A percentile compares a stretch with the other conserved stretches of the same genome.
phyloP scores from a whole-genome alignment of 2,888 invertebrate genomes.

The Frankliniella intonsa region DNA sequence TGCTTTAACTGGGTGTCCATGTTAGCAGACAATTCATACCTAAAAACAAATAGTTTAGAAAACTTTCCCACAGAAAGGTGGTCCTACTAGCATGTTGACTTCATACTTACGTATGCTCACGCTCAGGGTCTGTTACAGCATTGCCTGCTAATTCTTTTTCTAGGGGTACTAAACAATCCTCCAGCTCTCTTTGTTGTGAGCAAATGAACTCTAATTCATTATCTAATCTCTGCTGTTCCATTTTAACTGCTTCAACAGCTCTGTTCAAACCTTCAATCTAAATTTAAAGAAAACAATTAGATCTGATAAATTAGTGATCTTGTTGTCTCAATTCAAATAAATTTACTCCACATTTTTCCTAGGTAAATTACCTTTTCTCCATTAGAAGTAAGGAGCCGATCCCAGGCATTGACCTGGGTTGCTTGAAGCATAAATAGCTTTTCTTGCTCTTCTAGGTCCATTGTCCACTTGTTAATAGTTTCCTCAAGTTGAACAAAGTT shows the following conservation, averaged over 20 bases:
- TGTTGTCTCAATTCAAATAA: background rate
- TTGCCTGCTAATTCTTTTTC: conserved; percentile 71
- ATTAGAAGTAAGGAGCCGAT: conserved; percentile 79
- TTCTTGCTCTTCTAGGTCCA: conserved; percentile 89
- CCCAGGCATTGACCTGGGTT: conserved; percentile 94
- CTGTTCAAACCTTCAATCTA: conserved; percentile 80
- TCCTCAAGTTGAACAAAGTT: conserved; percentile 85
- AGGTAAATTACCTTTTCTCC: conserved; percentile 69
- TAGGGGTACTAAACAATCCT: conserved; percentile 77
- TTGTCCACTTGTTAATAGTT: conserved; percentile 88
- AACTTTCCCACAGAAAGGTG: no score
- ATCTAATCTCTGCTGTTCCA: conserved; percentile 83
- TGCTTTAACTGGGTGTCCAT: conserved; percentile 87
- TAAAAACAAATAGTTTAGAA: conserved; percentile 41
- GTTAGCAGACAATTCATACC: conserved; percentile 82
- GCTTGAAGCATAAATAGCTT: conserved; percentile 90
- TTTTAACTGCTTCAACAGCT: conserved; percentile 81
- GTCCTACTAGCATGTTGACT: background rate
- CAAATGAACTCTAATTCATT: conserved; percentile 90
- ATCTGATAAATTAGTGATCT: background rate
- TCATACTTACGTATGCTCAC: conserved; percentile 72
- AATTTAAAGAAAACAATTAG: conserved; percentile 34
- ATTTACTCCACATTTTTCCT: background rate
- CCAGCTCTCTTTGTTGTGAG: conserved; percentile 87
- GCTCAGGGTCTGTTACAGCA: conserved; percentile 74